phyloP scores from a whole-genome alignment of 2,888 invertebrate genomes.

The Dynastes grantii region DNA sequence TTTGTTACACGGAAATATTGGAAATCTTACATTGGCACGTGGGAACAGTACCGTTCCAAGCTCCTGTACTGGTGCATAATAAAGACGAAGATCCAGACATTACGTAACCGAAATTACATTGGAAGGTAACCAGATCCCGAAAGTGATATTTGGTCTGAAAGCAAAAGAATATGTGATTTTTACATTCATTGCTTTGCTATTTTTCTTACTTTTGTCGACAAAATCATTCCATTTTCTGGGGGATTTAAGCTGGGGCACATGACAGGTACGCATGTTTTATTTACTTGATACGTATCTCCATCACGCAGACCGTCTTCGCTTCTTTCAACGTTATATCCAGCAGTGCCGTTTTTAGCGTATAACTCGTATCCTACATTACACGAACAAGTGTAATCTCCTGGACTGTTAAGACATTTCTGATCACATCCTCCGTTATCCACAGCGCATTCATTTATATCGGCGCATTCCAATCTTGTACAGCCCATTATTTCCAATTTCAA shows the following conservation, averaged over 20 bases:
- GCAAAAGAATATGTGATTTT: background rate
- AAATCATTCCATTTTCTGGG: constrained; percentile 89
- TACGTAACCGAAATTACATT: constrained; percentile 95
- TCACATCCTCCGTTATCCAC: constrained; percentile 93
- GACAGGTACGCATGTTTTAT: constrained; percentile 95
- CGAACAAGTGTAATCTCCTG: constrained; percentile 89
- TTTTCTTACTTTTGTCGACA: constrained; percentile 79
- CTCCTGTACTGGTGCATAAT: constrained; percentile 90
- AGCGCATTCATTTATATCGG: constrained; percentile 91
- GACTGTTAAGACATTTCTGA: constrained; percentile 92
- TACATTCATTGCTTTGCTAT: background rate
- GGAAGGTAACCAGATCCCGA: constrained; percentile 91
- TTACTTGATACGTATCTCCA: constrained; percentile 90
- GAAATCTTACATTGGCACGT: constrained; percentile 87
- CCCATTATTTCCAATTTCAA: constrained; percentile 94
- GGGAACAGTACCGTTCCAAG: constrained; percentile 95
- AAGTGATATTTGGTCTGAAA: constrained; percentile 83
- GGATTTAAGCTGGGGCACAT: constrained; percentile 86
- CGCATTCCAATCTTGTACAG: constrained; percentile 90
- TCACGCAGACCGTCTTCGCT: constrained; percentile 91
- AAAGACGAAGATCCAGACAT: constrained; percentile 91
- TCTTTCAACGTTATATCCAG: constrained; percentile 85
- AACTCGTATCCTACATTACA: constrained; percentile 95
- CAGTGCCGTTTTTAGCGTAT: constrained; percentile 90
- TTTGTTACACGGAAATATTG: too few relatives aligned